phyloP scores from a whole-genome alignment of 2,797 vertebrate species.

The Iguana delicatissima region DNA sequence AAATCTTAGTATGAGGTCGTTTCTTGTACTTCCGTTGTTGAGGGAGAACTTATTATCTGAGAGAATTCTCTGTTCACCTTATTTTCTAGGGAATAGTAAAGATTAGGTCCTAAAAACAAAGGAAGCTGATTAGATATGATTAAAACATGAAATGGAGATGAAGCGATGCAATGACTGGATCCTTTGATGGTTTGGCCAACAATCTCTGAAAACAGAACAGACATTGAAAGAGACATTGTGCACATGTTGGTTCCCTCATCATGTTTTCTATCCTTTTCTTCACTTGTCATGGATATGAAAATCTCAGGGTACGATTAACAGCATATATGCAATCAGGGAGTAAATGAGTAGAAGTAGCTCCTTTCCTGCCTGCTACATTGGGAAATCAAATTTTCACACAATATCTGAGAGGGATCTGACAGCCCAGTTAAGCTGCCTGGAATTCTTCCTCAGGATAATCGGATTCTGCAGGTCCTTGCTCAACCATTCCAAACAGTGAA shows the following conservation, averaged over 20 bases:
- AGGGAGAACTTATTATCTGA: background rate
- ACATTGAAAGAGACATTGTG: background rate
- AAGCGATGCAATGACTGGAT: background rate
- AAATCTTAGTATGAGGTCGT: no score
- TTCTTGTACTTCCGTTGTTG: background rate
- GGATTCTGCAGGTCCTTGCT: background rate
- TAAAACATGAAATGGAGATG: background rate
- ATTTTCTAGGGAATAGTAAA: background rate
- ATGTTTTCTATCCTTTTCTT: background rate
- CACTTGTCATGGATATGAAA: background rate
- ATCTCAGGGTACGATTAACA: background rate
- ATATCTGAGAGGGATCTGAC: background rate
- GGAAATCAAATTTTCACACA: background rate
- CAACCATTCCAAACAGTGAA: background rate
- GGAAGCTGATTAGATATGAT: background rate
- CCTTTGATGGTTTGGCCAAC: background rate
- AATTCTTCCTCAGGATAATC: background rate
- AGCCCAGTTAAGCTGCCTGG: background rate
- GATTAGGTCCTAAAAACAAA: background rate
- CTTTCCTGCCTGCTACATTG: background rate
- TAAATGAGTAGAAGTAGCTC: background rate
- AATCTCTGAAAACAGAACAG: background rate
- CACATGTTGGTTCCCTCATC: background rate
- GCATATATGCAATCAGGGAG: background rate
- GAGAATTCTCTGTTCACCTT: no score